phyloP scores from a whole-genome alignment of 1,140 invertebrate species.

The Pachypeltis micranthus region DNA sequence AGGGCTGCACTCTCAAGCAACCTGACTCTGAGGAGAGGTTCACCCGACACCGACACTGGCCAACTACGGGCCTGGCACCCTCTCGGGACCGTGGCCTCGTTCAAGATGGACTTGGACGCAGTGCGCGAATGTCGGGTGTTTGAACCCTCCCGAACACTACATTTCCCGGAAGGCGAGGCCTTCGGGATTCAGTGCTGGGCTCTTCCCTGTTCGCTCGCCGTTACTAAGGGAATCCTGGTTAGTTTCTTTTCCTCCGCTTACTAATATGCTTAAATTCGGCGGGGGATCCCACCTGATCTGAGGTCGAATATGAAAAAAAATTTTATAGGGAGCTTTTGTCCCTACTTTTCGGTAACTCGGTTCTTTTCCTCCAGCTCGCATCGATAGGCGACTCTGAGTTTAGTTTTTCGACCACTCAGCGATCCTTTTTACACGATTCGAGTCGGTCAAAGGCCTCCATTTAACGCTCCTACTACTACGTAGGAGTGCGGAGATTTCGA shows the following conservation, averaged over 20 bases:
- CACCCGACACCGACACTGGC: slow-evolving; percentile 38
- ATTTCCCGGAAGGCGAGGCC: slow-evolving; percentile 39
- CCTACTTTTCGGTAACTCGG: no score
- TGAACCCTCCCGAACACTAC: slow-evolving; percentile 50
- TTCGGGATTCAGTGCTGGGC: slow-evolving; percentile 51
- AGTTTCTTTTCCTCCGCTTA: slow-evolving; percentile 88
- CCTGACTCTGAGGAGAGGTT: slow-evolving; percentile 57
- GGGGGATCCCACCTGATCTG: slow-evolving; percentile 59
- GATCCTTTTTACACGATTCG: no score
- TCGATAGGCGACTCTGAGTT: no score
- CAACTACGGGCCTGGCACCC: slow-evolving; percentile 57
- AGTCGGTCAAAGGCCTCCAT: no score
- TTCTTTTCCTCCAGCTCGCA: no score
- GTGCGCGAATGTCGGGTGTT: slow-evolving; percentile 38
- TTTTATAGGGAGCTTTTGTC: no score
- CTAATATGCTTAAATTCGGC: slow-evolving; percentile 79
- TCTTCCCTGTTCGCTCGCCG: slow-evolving; percentile 70
- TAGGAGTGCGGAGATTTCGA: no score
- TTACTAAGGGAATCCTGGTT: slow-evolving; percentile 78
- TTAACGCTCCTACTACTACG: no score
- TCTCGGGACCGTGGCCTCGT: slow-evolving; percentile 52
- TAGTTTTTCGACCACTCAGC: no score
- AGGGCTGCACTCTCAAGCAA: slow-evolving; percentile 76
- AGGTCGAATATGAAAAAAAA: slow-evolving; percentile 39
- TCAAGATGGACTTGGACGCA: slow-evolving; percentile 54